Conservation (phyloP, 2,113 vertebrate genomes). For the Paradisaea rubra region DNA sequence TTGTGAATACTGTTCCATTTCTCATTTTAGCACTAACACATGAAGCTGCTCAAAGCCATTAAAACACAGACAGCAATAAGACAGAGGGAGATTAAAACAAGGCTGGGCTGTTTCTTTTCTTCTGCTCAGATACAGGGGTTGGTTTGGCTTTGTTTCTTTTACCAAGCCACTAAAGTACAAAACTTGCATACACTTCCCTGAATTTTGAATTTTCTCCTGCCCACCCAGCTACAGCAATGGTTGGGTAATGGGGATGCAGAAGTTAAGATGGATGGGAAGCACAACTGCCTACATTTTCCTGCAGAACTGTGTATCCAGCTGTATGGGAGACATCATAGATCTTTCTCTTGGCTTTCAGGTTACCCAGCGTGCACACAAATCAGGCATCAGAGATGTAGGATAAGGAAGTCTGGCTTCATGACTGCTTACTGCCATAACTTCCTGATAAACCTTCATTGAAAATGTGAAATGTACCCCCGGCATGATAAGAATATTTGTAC, state of each 20-base stretch:
- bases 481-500: neutral
- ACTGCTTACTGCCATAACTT: neutral
- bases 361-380: neutral
- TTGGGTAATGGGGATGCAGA: accelerated
- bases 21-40: neutral
- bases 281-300: neutral
- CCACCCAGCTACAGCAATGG: neutral
- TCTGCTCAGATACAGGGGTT: neutral
- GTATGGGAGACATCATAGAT: neutral
- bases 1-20: neutral
- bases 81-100: neutral
- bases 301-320: neutral
- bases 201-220: neutral
- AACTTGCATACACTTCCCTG: neutral
- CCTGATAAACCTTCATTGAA: neutral
- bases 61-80: neutral
- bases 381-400: neutral
- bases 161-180: neutral
- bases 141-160: neutral
- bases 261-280: neutral
- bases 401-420: neutral
- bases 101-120: neutral
- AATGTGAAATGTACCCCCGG: neutral
- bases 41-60: neutral
- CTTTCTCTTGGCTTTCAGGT: neutral